These are phyloP conservation scores for Microcaecilia unicolor DNA, from an alignment of 2,797 vertebrate genomes.

Conservation along the genomic window DNA sequence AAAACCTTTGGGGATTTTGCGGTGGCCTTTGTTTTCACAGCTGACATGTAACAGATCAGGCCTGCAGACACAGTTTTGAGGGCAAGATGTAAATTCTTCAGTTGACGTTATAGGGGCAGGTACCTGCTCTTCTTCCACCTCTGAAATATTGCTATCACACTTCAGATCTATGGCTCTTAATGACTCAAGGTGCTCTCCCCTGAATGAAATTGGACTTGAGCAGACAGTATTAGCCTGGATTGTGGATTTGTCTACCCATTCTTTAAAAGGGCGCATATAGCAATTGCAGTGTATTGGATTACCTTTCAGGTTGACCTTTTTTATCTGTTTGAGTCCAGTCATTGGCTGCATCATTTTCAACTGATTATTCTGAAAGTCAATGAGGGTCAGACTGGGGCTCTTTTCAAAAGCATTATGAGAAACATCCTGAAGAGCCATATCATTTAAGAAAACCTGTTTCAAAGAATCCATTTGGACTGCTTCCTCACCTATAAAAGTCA, in stretches of 20 bases:
- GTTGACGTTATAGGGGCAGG: slow-evolving; percentile 1
- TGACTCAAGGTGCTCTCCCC: slow-evolving; percentile 64
- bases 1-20: slow-evolving; percentile 76
- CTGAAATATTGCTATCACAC: slow-evolving; percentile 54
- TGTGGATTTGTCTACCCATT: slow-evolving; percentile 60
- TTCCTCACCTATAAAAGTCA: slow-evolving; percentile 79
- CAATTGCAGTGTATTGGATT: slow-evolving; percentile 87
- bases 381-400: slow-evolving; percentile 62
- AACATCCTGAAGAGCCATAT: slow-evolving; percentile 81
- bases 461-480: slow-evolving; percentile 70
- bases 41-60: slow-evolving; percentile 59
- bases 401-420: slow-evolving; percentile 58
- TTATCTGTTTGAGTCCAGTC: slow-evolving; percentile 53
- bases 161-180: slow-evolving; percentile 63
- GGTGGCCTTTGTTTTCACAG: slow-evolving; percentile 67
- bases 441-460: slow-evolving; percentile 75
- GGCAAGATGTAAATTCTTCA: slow-evolving; percentile 49
- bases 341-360: slow-evolving; percentile 69
- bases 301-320: slow-evolving; percentile 63
- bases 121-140: slow-evolving; percentile 3
- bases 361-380: slow-evolving; percentile 83
- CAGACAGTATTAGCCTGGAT: slow-evolving; percentile 66
- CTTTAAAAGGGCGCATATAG: slow-evolving; percentile 65
- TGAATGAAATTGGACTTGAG: slow-evolving; percentile 56
- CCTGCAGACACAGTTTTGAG: slow-evolving; percentile 65